These are phyloP conservation scores for Sminthurides bifidus DNA, from an alignment of 1,140 invertebrate genomes.

Conservation along the genomic window DNA sequence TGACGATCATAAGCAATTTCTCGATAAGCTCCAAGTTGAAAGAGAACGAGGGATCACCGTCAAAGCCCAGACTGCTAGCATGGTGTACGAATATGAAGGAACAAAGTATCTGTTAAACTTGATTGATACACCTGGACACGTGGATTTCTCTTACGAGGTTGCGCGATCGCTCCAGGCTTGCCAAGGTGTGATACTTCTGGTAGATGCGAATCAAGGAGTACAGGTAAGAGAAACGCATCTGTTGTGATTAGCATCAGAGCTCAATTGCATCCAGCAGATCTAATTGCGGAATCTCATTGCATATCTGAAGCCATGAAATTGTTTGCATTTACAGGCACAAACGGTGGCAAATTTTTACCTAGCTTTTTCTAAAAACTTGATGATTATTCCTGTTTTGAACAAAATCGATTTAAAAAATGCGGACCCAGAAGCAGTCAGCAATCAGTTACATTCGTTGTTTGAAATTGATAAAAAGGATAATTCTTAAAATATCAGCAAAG, in stretches of 20 bases:
- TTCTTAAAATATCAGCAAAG: conserved; percentile 78
- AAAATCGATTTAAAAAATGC: conserved; percentile 93
- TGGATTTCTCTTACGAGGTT: conserved; percentile 96
- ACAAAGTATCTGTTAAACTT: conserved; percentile 78
- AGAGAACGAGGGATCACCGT: conserved; percentile 93
- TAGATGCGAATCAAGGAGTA: conserved; percentile 84
- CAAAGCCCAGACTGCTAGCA: conserved; percentile 89
- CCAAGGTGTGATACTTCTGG: conserved; percentile 85
- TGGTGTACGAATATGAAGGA: conserved; percentile 52
- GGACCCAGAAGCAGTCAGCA: conserved; percentile 62
- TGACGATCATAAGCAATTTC: conserved; percentile 59
- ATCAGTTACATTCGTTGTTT: conserved; percentile 74
- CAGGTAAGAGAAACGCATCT: conserved; percentile 39
- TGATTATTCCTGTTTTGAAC: conserved; percentile 86
- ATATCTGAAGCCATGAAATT: not conserved
- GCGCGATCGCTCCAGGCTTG: conserved; percentile 76
- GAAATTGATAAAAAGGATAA: conserved; percentile 57
- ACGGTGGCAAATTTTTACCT: conserved; percentile 94
- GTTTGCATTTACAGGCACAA: conserved; percentile 81
- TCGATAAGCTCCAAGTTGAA: conserved; percentile 82
- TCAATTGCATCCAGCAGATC: too few relatives aligned
- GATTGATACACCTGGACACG: conserved; percentile 97
- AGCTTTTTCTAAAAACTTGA: conserved; percentile 67
- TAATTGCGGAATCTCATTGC: not conserved
- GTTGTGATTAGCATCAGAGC: not conserved